These are phyloP conservation scores for Pyralis farinalis DNA, from an alignment of 2,888 invertebrate genomes.

Conservation along the genomic window DNA sequence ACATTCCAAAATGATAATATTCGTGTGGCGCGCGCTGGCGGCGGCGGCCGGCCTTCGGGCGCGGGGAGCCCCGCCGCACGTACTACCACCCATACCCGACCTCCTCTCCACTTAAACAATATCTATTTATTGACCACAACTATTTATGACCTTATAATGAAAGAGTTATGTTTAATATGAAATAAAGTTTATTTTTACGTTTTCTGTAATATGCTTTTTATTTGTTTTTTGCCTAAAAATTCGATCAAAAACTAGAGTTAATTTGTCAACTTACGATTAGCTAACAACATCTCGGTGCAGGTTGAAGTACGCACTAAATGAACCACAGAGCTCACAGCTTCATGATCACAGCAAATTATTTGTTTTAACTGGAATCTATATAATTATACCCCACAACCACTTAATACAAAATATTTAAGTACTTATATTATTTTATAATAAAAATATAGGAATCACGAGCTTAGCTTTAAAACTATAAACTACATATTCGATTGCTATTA, in stretches of 20 bases:
- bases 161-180: constrained; percentile 64
- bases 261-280: background rate
- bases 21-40: constrained; percentile 32
- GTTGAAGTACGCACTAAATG: background rate
- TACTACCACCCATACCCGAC: constrained; percentile 9
- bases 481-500: no score
- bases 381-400: no score
- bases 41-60: constrained; percentile 15
- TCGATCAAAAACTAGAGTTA: background rate
- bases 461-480: no score
- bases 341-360: background rate
- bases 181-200: constrained; percentile 77
- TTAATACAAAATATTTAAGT: no score
- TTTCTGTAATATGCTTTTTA: constrained; percentile 63
- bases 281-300: background rate
- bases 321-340: background rate
- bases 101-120: constrained; percentile 19
- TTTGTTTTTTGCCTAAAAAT: constrained; percentile 29
- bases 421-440: no score
- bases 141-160: constrained; percentile 48
- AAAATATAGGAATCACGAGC: no score
- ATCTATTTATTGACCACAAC: constrained; percentile 53
- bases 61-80: constrained; percentile 11
- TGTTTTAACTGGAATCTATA: no score
- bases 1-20: constrained; percentile 75